phyloP scores from a whole-genome alignment of 2,113 vertebrate species.

The Apistogramma diplotaenia region DNA sequence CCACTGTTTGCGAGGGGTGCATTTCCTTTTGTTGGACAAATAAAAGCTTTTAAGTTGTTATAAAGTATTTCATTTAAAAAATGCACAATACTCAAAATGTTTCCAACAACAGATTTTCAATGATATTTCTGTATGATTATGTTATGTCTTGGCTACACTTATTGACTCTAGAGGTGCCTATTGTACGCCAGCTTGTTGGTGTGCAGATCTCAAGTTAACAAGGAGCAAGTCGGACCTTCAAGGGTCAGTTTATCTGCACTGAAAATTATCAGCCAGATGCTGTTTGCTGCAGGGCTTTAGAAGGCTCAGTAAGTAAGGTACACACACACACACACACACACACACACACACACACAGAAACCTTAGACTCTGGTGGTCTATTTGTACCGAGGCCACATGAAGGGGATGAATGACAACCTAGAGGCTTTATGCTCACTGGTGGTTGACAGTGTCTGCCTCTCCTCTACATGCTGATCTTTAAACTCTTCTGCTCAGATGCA shows the following conservation, averaged over 20 bases:
- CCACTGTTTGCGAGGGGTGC: no score
- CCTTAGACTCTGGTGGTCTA: background rate
- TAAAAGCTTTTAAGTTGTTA: accelerated
- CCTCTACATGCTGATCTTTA: conserved; percentile 32
- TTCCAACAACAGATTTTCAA: background rate
- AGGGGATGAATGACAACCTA: conserved; percentile 26
- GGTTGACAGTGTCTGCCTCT: conserved; percentile 33
- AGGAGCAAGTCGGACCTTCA: background rate
- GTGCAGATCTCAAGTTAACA: background rate
- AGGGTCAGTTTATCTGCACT: background rate
- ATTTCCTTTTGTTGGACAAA: background rate
- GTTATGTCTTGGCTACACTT: background rate
- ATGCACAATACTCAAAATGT: background rate
- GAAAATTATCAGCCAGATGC: background rate
- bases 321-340: background rate
- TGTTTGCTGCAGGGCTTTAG: conserved; percentile 8
- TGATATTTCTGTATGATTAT: background rate
- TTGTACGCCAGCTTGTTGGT: background rate
- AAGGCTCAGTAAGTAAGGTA: background rate
- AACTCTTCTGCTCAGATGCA: conserved; percentile 32
- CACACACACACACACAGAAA: background rate
- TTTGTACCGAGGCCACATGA: conserved; percentile 28
- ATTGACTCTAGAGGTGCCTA: background rate
- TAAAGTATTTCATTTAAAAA: background rate
- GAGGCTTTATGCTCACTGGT: background rate